A percentile compares a stretch with the other conserved stretches of the same genome.
These are phyloP conservation scores for Solea senegalensis DNA, from an alignment of 2,113 vertebrate genomes.

Conservation along the genomic window DNA sequence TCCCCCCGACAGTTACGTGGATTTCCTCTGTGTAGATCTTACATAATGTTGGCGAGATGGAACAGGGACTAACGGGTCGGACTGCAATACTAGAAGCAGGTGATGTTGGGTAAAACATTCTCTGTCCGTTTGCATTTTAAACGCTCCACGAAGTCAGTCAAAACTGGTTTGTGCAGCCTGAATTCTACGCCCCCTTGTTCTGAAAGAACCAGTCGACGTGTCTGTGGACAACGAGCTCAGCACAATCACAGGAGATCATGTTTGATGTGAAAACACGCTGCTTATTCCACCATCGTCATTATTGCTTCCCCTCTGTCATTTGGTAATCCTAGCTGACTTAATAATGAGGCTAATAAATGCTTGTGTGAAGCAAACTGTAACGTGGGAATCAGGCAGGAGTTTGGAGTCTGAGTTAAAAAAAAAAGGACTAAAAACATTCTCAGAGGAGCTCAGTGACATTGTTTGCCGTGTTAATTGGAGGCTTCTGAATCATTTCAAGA, in stretches of 20 bases:
- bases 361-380: conserved; percentile 37
- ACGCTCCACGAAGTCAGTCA: conserved; percentile 77
- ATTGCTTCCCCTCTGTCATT: conserved; percentile 15
- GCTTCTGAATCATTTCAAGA: conserved; percentile 39
- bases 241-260: conserved; percentile 46
- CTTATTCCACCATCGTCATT: conserved; percentile 29
- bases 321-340: conserved; percentile 51
- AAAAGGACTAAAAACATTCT: conserved; percentile 5
- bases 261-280: conserved; percentile 58
- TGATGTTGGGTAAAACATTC: conserved; percentile 75
- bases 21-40: conserved; percentile 37
- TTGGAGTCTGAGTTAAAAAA: conserved; percentile 21
- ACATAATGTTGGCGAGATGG: conserved; percentile 52
- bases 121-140: conserved; percentile 74
- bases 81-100: conserved; percentile 67
- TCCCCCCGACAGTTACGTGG: conserved; percentile 27
- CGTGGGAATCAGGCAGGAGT: conserved; percentile 46
- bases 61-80: conserved; percentile 40
- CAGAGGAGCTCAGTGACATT: conserved; percentile 27
- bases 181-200: conserved; percentile 40
- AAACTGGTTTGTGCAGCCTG: conserved; percentile 70
- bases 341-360: conserved; percentile 40
- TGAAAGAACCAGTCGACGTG: conserved; percentile 4
- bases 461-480: conserved; percentile 45
- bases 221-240: conserved; percentile 44